Evolutionary conservation across 2,797 vertebrate species (phyloP), one percentile per base, ranked within the genome.

Genomic region (Hybognathus amarus): DNA sequence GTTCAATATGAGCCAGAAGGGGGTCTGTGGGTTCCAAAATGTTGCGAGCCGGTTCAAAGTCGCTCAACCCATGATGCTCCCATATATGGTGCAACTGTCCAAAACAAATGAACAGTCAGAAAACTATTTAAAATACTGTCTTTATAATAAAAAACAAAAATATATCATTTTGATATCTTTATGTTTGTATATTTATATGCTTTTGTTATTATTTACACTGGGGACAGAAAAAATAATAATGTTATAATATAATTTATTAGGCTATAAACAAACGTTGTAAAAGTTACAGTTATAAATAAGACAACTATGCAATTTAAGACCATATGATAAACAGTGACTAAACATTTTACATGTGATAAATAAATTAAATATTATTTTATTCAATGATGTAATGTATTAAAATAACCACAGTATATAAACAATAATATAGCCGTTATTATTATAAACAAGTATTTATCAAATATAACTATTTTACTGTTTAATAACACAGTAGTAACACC

Each of bases 1-100:
- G 45, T 66, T 24, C 17, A 71, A 38, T 33, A 40, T 9, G 69
- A 30, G 81, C 63, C 80, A 71, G 77, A 85, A 61, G 70, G 38
- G 7, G 38, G 45, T 61, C 52, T 63, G 68, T 54, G 66, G 61
- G 27, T 77, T 10, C 6, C 36, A 40, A 20, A 30, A 40, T 6
- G 11, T 66, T 5, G 9, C 30, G 15, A 63, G 13, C 40, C 20
- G 4, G 17, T 38, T 40, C 30, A 27, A 18, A 52, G 27, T 22
- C 10, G 6, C 20, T 13, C 45, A 47, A 18, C 61, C 33, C 10
- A 22, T 33, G 18, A 36, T 54, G 27, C 47, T 30, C n/a, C 50
- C 10, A 6, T 36, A 36, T 36, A 36, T 36, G 5, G 36, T 36
- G 36, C 36, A 36, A 36, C 5, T 36, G 36, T 36, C 36, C 36